These are phyloP conservation scores for Steatornis caripensis DNA, from an alignment of 2,113 vertebrate genomes.

Conservation along the genomic window DNA sequence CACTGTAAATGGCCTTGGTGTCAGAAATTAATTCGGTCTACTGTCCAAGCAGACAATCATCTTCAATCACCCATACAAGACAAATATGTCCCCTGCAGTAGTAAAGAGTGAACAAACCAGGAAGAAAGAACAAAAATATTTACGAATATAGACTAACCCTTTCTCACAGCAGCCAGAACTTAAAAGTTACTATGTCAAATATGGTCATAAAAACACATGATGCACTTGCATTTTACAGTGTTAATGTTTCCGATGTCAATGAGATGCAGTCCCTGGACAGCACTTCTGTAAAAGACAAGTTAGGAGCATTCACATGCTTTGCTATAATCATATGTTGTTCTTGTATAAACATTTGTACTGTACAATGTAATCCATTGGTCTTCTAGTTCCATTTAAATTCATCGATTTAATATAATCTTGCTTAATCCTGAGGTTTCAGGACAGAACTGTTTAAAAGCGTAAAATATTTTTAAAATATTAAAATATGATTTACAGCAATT, in stretches of 20 bases:
- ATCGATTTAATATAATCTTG: not conserved
- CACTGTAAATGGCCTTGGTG: conserved; percentile 5
- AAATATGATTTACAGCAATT: not conserved
- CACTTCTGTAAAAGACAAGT: not conserved
- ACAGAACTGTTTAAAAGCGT: not conserved
- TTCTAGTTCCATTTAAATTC: not conserved
- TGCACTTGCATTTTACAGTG: not conserved
- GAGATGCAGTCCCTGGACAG: not conserved
- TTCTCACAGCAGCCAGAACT: not conserved
- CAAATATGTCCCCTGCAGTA: not conserved
- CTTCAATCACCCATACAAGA: conserved; percentile 5
- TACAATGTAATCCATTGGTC: not conserved
- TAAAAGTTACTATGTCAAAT: not conserved
- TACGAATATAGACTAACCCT: not conserved
- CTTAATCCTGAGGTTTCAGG: not conserved
- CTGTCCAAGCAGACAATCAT: conserved; percentile 41
- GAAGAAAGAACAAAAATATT: not conserved
- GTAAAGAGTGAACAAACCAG: not conserved
- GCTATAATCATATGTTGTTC: not conserved
- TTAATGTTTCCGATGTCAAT: not conserved
- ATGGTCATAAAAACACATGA: not conserved
- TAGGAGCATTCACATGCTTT: not conserved
- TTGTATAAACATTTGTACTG: not conserved
- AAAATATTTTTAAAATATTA: not conserved
- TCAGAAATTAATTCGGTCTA: conserved; percentile 27